Evolutionary conservation across 2,113 vertebrate genomes (phyloP), one percentile per base, ranked within the genome.

Genomic region (Mus spicilegus): DNA sequence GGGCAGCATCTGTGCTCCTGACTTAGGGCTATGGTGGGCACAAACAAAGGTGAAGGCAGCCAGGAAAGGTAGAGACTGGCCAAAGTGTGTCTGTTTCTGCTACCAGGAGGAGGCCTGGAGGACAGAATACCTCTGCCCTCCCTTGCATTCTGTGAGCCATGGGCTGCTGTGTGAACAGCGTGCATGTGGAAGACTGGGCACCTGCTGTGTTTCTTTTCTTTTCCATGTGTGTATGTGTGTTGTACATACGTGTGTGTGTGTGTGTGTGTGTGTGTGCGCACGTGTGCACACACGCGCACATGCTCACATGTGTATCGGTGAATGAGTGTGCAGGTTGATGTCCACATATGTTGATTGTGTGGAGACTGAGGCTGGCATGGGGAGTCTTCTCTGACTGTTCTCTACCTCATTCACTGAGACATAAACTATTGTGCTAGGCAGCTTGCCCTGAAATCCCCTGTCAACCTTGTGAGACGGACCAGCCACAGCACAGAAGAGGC

Each of bases 1-100:
- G 39, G 26, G 13, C 56, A 30, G 42, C 20, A 54, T 69, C 67
- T 87, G n/a, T 8, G 36, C 58, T 19, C 5, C 51, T 19, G 7
- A 30, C 22, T 22, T 30, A 33, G 17, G 58, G 16, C 94, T 3
- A 13, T 30, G 1, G 14, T 1, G 5, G 58, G 20, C 36, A 36
- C 16, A n/a, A 33, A 26, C 9, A 3, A 4, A 4, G 2, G 65
- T 0, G 26, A 69, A 12, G 30, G 5, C 26, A 39, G 1, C 46
- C 58, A 24, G 1, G 10, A 73, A 24, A 46, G 63, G 20, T 26
- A 0, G 26, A 1, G 30, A 42, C 3, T 3, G 6, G 33, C 12
- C 16, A 5, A 5, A 12, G 46, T 5, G 49, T 49, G 0, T 3
- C 42, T 49, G 20, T 46, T n/a, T 73, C 67, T 2, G 49, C 56